A percentile compares a stretch with the other conserved stretches of the same genome.
phyloP scores from a whole-genome alignment of 2,797 vertebrate genomes.

The Girardinus metallicus region DNA sequence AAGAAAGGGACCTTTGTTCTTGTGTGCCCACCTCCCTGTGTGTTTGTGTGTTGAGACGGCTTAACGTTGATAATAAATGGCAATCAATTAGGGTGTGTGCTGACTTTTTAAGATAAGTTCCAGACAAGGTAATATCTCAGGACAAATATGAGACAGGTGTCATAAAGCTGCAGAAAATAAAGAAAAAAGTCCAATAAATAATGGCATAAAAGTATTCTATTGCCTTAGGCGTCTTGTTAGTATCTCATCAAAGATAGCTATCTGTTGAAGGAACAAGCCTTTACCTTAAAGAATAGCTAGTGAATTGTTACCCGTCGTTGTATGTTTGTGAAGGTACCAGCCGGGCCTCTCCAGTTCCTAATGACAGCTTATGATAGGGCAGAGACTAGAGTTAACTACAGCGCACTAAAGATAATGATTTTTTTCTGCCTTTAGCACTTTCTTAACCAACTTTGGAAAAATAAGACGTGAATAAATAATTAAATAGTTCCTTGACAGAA shows the following conservation, averaged over 20 bases:
- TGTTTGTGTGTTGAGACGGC: slow-evolving; percentile 35
- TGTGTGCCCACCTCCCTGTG: slow-evolving; percentile 28
- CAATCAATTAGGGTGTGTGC: slow-evolving; percentile 66
- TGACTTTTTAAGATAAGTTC: slow-evolving; percentile 57
- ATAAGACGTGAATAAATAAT: background rate
- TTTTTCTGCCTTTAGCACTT: slow-evolving; percentile 57
- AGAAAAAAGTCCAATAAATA: slow-evolving; percentile 15
- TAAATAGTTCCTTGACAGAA: background rate
- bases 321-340: slow-evolving; percentile 50
- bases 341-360: slow-evolving; percentile 63
- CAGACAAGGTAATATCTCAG: slow-evolving; percentile 49
- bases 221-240: slow-evolving; percentile 16
- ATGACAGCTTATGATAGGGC: slow-evolving; percentile 74
- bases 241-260: slow-evolving; percentile 39
- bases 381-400: slow-evolving; percentile 41
- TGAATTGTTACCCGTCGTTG: slow-evolving; percentile 42
- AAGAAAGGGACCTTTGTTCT: slow-evolving; percentile 40
- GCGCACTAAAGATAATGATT: slow-evolving; percentile 54
- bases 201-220: slow-evolving; percentile 4
- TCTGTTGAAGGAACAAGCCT: slow-evolving; percentile 30
- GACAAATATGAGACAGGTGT: slow-evolving; percentile 29
- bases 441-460: slow-evolving; percentile 21
- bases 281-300: slow-evolving; percentile 59
- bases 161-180: slow-evolving; percentile 26
- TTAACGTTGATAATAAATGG: slow-evolving; percentile 66